phyloP scores from a whole-genome alignment of 2,888 invertebrate species.

The Lycophotia porphyrea region DNA sequence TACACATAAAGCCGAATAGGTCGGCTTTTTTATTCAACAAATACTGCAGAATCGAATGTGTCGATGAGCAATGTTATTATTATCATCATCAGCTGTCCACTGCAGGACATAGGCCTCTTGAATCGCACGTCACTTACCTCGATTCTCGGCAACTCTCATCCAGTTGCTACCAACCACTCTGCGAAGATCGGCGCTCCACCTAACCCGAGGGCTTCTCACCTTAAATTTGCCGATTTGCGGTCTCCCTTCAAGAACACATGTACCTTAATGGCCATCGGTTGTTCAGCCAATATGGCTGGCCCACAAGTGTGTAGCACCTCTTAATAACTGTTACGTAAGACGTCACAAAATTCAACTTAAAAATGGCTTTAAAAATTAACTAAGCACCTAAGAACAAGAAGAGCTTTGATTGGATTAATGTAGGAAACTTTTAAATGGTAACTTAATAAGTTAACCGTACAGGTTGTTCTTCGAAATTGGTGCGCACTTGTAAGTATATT shows the following conservation, averaged over 20 bases:
- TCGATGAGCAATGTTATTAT: too few relatives aligned
- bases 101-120: not conserved
- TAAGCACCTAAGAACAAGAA: not conserved
- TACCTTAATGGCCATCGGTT: not conserved
- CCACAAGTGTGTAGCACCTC: not conserved
- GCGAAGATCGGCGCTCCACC: not conserved
- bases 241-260: not conserved
- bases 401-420: conserved; percentile 10
- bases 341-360: conserved; percentile 20
- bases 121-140: not conserved
- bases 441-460: conserved; percentile 1
- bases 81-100: too few relatives aligned
- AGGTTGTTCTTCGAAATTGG: conserved; percentile 12
- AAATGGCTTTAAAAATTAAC: conserved; percentile 11
- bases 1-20: too few relatives aligned
- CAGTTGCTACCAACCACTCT: not conserved
- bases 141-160: not conserved
- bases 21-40: too few relatives aligned
- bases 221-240: not conserved
- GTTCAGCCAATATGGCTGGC: not conserved
- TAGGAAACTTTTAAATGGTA: conserved; percentile 19
- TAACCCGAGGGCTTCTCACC: not conserved
- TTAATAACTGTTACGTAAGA: not conserved
- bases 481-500: not conserved
- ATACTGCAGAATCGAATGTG: too few relatives aligned